Evolutionary conservation across 2,113 vertebrate genomes (phyloP), one percentile per base, ranked within the genome.

Genomic region (Entelurus aequoreus): DNA sequence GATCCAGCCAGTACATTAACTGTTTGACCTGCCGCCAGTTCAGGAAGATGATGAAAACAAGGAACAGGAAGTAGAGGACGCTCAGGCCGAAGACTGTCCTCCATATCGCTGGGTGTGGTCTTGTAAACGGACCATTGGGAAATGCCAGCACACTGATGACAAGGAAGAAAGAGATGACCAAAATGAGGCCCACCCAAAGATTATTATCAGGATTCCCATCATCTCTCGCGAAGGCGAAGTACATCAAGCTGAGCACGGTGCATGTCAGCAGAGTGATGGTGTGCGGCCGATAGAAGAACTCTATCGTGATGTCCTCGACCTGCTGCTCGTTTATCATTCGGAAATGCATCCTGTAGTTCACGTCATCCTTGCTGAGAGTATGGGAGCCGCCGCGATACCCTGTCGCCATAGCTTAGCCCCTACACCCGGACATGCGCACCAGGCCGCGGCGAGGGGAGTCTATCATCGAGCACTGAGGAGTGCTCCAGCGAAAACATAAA

Each of bases 311-410:
- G 76, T 98, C 96, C 71, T 98, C 96, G 70, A 98, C 96, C 84
- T 98, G 96, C 95, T 98, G 96, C 85, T 98, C 96, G 86, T 98
- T 98, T 77, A 98, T 97, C 95, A 98, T 98, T 74, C 95, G 93
- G 90, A 98, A 98, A 89, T 97, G 96, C 89, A 95, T 89, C 46
- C 92, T 93, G 79, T 98, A 98, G 60, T 97, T 96, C 78, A 96
- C 94, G 81, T 98, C 96, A 89, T 97, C 91, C 79, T 98, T 97
- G 86, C 93, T 96, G 50, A 98, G 84, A 38, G 95, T 97, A 66
- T 93, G 90, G 57, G 90, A 93, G 15, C 92, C 91, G 14, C 92
- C 91, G 86, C 79, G 71, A 28, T 91, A 88, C 68, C 82, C 82
- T 64, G 92, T 85, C 89, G 92, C 93, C 95, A 98, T 97, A 53